phyloP scores from a whole-genome alignment of 2,888 invertebrate species.

The Acanthosepion esculentum region DNA sequence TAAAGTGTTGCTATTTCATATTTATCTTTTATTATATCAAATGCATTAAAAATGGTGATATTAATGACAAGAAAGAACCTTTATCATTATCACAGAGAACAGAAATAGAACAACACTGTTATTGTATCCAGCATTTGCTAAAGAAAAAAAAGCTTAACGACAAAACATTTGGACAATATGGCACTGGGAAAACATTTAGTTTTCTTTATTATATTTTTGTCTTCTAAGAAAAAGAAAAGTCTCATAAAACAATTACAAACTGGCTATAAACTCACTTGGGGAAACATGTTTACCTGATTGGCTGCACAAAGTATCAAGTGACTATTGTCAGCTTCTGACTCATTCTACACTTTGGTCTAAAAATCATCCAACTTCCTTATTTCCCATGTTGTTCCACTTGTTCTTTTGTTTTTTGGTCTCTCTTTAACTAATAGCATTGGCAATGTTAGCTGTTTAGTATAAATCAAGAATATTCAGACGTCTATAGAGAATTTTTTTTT shows the following conservation, averaged over 20 bases:
- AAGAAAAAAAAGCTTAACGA: not conserved
- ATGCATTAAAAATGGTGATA: not conserved
- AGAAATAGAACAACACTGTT: too few relatives aligned
- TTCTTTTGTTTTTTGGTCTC: not conserved
- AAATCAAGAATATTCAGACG: not conserved
- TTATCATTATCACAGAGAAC: not conserved
- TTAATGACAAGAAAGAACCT: not conserved
- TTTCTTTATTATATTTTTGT: not conserved
- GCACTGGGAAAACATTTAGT: not conserved
- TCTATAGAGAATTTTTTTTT: not conserved
- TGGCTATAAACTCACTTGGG: not conserved
- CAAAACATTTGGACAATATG: not conserved
- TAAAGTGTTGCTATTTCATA: not conserved
- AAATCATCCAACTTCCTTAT: not conserved
- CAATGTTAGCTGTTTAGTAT: not conserved
- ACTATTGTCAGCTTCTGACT: constrained; percentile 33
- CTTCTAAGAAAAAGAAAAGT: not conserved
- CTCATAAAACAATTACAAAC: not conserved
- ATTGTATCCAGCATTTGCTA: not conserved
- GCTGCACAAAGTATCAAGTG: not conserved
- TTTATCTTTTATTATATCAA: not conserved
- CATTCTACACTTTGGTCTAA: not conserved
- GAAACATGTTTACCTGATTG: not conserved
- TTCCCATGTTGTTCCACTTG: not conserved
- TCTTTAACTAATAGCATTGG: not conserved